Evolutionary conservation across 2,113 vertebrate species (phyloP).

Genomic region (Apodemus speciosus): DNA sequence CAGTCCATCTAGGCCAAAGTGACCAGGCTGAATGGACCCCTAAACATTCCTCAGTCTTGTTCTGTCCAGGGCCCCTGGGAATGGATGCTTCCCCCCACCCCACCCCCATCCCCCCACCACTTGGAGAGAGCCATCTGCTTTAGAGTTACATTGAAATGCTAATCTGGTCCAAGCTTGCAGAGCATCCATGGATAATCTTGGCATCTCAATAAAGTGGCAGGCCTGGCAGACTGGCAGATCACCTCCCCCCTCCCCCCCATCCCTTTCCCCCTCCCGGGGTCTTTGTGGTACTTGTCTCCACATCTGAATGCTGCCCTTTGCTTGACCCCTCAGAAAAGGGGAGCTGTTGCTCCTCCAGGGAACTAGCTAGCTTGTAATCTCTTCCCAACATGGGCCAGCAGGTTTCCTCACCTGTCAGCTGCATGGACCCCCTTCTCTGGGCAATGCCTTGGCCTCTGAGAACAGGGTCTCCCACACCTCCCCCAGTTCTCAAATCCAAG

Average conservation of each 20-base stretch:
- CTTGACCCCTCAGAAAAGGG: background rate
- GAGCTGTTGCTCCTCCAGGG: rapidly evolving
- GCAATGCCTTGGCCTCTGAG: rapidly evolving
- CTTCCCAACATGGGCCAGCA: rapidly evolving
- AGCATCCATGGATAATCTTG: background rate
- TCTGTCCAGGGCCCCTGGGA: background rate
- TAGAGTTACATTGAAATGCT: background rate
- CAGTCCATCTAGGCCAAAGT: background rate
- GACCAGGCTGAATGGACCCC: too few species aligned
- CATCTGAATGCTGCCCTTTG: background rate
- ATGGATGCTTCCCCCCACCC: background rate
- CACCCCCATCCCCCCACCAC: background rate
- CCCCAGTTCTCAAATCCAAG: rapidly evolving
- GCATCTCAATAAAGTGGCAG: background rate
- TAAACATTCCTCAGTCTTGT: background rate
- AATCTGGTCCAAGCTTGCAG: background rate
- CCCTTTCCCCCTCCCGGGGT: too few species aligned
- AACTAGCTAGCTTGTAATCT: background rate
- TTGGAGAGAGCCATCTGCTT: background rate
- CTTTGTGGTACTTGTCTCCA: background rate
- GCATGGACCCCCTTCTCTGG: background rate
- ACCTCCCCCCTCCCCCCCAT: too few species aligned
- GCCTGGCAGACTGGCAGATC: background rate
- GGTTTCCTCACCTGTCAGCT: background rate
- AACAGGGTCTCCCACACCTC: background rate